Base-by-base conservation (phyloP, 2,113 vertebrate genomes). In the Holacanthus passer region DNA sequence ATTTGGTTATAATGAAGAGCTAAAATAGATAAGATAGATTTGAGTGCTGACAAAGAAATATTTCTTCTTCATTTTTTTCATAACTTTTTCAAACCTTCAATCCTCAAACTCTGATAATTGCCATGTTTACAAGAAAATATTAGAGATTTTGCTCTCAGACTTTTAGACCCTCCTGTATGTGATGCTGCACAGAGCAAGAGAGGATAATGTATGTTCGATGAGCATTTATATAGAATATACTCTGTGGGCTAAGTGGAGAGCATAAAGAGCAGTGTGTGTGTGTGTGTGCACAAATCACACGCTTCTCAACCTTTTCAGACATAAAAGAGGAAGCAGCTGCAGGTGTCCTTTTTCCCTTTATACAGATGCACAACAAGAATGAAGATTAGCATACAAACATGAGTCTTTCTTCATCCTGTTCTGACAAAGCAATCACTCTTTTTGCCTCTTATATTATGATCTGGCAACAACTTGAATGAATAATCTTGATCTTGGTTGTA, bases 181-280 rank as follows among this genome's bases (percentile, higher is more conserved):
- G 62, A 87, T 55, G 59, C 45, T 77, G 4, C 62, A 58, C 39
- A 75, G 83, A 81, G 71, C 43, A 14, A 2, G 9, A 65, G 31
- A 76, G 24, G 78, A 76, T 80, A 79, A 87, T 73, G 79, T 86
- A 79, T 75, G 62, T 24, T 24, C 22, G 60, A 50, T 73, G 70
- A 69, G 59, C 75, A 82, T 86, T 75, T 79, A 73, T 84, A 66
- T 73, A 52, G 59, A 75, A 66, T 50, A 50, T 45, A 74, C 65
- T 75, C 66, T 60, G 58, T 59, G 50, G 50, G 60, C 56, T 69
- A 62, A 67, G 55, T 82, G 53, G 64, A 60, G 41, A 83, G 79
- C 84, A 86, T 91, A 73, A 82, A 76, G 72, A 85, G 85, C 84
- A 89, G 84, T 90, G 84, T 87, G 84, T 45, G 68, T 63, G 69